Evolutionary conservation across 2,888 invertebrate species (phyloP).

Genomic region (Zele albiditarsus): DNA sequence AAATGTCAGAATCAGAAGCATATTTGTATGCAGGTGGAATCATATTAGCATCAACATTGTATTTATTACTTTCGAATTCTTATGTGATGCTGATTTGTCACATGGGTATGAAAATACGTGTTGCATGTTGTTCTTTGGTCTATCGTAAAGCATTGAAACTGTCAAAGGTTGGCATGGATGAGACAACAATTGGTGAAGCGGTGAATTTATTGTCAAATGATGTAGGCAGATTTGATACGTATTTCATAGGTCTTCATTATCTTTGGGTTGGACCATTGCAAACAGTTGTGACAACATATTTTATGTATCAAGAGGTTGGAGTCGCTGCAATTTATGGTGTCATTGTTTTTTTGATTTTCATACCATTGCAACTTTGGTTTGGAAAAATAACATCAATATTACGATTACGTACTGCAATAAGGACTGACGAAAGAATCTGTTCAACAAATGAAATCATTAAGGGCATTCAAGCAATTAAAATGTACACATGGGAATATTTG

Average conservation of each 20-base stretch:
- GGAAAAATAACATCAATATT: constrained; percentile 85
- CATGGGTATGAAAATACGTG: constrained; percentile 88
- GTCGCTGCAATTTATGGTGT: constrained; percentile 82
- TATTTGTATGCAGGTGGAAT: constrained; percentile 85
- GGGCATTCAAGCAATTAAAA: constrained; percentile 93
- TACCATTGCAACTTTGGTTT: constrained; percentile 82
- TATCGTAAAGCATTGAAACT: constrained; percentile 87
- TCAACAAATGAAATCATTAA: constrained; percentile 93
- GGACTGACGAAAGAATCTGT: constrained; percentile 92
- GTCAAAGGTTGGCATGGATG: constrained; percentile 86
- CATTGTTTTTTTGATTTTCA: constrained; percentile 80
- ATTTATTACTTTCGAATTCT: constrained; percentile 87
- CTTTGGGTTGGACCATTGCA: constrained; percentile 93
- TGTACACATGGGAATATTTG: constrained; percentile 93
- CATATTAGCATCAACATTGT: constrained; percentile 82
- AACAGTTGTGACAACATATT: constrained; percentile 84
- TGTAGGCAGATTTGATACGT: constrained; percentile 93
- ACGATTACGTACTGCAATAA: constrained; percentile 85
- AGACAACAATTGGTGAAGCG: constrained; percentile 85
- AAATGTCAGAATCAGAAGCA: constrained; percentile 74
- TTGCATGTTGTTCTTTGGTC: constrained; percentile 87
- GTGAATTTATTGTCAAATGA: constrained; percentile 97
- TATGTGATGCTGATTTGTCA: constrained; percentile 89
- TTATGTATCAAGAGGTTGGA: constrained; percentile 83
- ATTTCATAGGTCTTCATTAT: constrained; percentile 91